Evolutionary conservation across 2,797 vertebrate species (phyloP), one percentile per base, ranked within the genome.

Genomic region (Zenarchopterus dispar): DNA sequence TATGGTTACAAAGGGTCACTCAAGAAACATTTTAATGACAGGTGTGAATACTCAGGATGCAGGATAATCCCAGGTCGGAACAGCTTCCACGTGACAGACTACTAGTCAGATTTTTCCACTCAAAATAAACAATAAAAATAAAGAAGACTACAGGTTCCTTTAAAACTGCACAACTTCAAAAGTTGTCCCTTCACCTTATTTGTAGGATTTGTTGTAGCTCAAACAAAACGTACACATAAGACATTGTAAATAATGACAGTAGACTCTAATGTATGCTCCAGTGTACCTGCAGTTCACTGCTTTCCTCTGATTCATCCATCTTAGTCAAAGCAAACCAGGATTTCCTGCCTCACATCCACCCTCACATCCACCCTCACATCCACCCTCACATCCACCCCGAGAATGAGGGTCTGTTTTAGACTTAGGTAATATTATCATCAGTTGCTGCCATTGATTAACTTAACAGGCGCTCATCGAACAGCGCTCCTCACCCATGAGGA

Each of bases 381-480:
- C n/a, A 28, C 3, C 7, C 7, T 72, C 22, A 18, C 44, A 56
- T 73, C 69, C 60, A 79, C n/a, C 70, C 69, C 73, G 57, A 68
- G 51, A 65, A 66, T 19, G 45, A 62, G 23, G 41, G 36, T 67
- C 28, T 69, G 18, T 54, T 78, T 81, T 79, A 86, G 75, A 85
- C 51, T 46, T 17, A 67, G 74, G 68, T 67, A 70, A 67, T 59
- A 78, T 84, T 81, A 66, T 86, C 81, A 56, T 58, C 16, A 42
- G 58, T 66, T 77, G 69, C 59, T 58, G 77, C 83, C 84, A 88
- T 79, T 77, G 84, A 93, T 91, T 73, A 71, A 78, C 66, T 70
- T 69, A 75, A 85, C 71, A 50, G 70, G 75, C 62, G 80, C 76
- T 73, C 48, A 46, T 67, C 24, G 62, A 80, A 78, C 58, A 56